Evolutionary conservation across 2,888 invertebrate genomes (phyloP), one percentile per base, ranked within the genome.

Genomic region (Hemithea aestivaria): DNA sequence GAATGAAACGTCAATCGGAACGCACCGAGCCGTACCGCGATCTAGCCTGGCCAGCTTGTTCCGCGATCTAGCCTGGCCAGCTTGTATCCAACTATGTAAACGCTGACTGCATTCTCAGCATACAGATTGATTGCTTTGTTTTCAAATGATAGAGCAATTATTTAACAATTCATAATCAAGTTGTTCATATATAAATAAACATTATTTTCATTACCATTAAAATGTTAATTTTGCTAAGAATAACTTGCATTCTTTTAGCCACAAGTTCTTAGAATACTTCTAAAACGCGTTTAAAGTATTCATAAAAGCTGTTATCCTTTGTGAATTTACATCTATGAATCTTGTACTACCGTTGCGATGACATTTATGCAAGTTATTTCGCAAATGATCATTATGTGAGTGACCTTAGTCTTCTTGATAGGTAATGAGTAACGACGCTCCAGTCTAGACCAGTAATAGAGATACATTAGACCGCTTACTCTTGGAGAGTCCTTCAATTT

Each of bases 21-120:
- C 52, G 61, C 73, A 74, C 66, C 71, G 65, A 55, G 66, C 64
- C 81, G 68, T 77, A 64, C 63, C 64, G 56, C 51, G 62, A 69
- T 64, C 66, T 73, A 73, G 58, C 62, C 67, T 67, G 66, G 67
- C 62, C 69, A 63, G n/a, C 52, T 37, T 39, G 50, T 8, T 20
- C 62, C 63, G 55, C 53, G 62, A 68, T 63, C 65, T 73, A 72
- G 56, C 62, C 66, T 67, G 66, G 67, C 62, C 67, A 62, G 16
- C 2, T 16, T 12, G 32, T 20, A 27, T 27, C 34, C 32, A 66
- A 66, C 69, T 62, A 46, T 59, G 52, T 73, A 68, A 73, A 71
- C 70, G 64, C 72, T 62, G 36, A 52, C 63, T 58, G 55, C 65
- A 68, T 73, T 70, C 69, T 62, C 61, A 59, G 54, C 39, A 45